Evolutionary conservation across 2,113 vertebrate genomes (phyloP), one percentile per base, ranked within the genome.

Genomic region (Crotophaga sulcirostris): DNA sequence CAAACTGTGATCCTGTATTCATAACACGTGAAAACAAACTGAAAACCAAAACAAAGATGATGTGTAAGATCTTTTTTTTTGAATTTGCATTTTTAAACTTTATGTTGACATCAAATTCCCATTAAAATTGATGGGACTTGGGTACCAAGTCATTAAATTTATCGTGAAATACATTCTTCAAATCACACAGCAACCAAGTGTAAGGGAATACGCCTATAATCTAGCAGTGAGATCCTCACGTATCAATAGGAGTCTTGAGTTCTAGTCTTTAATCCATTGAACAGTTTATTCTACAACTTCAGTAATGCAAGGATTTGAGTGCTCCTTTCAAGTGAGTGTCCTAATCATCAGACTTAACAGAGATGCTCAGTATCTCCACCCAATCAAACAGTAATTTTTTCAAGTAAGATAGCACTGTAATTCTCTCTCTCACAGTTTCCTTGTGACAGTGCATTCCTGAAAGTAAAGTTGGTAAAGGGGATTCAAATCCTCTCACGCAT

Each of bases 1-100:
- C 99, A 96, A 99, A 99, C 94, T 99, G 99, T 55, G 99, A 99
- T 94, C 99, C 99, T 10, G 98, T 98, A 89, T 99, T 99, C 99
- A 99, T 99, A 96, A 99, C 99, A 96, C 99, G 98, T 91, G 99
- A 99, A 92, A 99, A 98, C 20, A 99, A 98, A 40, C 99, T 99
- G 97, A 89, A 96, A 96, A 86, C 70, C n/a, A 85, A 96, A 88
- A 93, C 47, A 59, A 87, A 86, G 44, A 78, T 17, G 11, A 86
- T 8, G 51, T 10, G 5, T 8, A 78, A 74, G 67, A 85, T 36
- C 4, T 56, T 42, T 40, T 70, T 36, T 21, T 9, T 51, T 21
- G 24, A 49, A 51, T 58, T 45, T 55, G 19, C 40, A 34, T 83
- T 75, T 47, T 34, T 66, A 86, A 77, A 31, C 31, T 89, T 86